A percentile compares a stretch with the other conserved stretches of the same genome.
Evolutionary conservation across 2,797 vertebrate species (phyloP).

Genomic region (Coranthus polyacanthus): DNA sequence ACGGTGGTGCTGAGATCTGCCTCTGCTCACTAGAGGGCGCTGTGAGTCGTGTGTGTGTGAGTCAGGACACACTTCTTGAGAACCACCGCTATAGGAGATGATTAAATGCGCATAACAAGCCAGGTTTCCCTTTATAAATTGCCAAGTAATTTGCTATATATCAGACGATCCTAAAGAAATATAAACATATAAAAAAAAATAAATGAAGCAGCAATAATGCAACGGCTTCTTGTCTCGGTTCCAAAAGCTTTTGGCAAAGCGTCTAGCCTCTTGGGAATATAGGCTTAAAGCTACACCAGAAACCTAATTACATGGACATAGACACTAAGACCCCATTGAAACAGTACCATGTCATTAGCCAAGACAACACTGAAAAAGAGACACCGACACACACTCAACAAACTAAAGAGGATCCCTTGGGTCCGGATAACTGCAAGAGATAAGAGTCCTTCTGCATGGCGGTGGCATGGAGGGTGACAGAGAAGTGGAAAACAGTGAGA

Average conservation of each 20-base stretch:
- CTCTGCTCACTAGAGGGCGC: too few species aligned
- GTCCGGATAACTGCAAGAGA: conserved; percentile 16
- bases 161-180: not conserved
- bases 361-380: conserved; percentile 9
- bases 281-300: conserved; percentile 9
- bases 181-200: too few species aligned
- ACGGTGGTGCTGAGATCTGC: too few species aligned
- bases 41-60: too few species aligned
- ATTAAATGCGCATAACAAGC: too few species aligned
- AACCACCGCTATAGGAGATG: too few species aligned
- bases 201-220: not conserved
- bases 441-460: conserved; percentile 16
- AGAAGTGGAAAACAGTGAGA: conserved; percentile 4
- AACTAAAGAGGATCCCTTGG: conserved; percentile 11
- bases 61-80: too few species aligned
- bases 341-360: conserved; percentile 23
- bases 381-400: conserved; percentile 21
- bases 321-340: conserved; percentile 12
- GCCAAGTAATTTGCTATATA: too few species aligned
- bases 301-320: conserved; percentile 6
- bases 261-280: conserved; percentile 1
- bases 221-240: not conserved
- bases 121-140: too few species aligned
- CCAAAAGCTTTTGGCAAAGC: conserved; percentile 5
- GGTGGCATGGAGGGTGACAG: conserved; percentile 10